Conservation (phyloP, 2,797 vertebrate genomes). For the Scolopax rusticola region DNA sequence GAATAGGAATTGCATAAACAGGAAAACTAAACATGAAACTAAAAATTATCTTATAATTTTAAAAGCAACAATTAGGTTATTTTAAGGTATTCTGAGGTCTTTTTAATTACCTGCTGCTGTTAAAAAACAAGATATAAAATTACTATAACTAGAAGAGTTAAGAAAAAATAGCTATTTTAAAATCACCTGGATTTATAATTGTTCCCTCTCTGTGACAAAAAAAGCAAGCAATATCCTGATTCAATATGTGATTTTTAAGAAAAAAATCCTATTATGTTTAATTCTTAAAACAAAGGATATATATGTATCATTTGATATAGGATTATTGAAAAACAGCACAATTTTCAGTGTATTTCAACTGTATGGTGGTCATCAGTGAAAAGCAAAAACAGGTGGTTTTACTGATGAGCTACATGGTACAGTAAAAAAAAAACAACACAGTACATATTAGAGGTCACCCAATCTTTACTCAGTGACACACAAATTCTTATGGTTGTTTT, state of each 20-base stretch:
- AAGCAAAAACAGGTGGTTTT: conserved; percentile 16
- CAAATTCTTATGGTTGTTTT: neutral
- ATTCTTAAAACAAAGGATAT: neutral
- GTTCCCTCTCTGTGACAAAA: neutral
- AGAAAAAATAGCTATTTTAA: neutral
- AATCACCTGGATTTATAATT: neutral
- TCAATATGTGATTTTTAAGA: neutral
- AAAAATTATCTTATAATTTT: neutral
- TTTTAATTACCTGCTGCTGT: neutral
- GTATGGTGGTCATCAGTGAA: neutral
- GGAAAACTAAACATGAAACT: neutral
- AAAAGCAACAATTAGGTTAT: neutral
- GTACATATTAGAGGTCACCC: neutral
- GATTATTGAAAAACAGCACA: neutral
- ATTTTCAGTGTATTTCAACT: neutral
- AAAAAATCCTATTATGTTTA: neutral
- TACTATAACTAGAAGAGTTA: neutral
- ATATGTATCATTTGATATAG: neutral
- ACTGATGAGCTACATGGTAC: neutral
- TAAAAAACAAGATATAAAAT: neutral
- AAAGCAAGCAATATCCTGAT: neutral
- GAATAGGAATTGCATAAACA: neutral
- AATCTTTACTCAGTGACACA: neutral
- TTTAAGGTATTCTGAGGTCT: neutral
- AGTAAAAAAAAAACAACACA: neutral